These are phyloP conservation scores for Mythimna impura DNA, from an alignment of 2,888 invertebrate species.

Conservation along the genomic window DNA sequence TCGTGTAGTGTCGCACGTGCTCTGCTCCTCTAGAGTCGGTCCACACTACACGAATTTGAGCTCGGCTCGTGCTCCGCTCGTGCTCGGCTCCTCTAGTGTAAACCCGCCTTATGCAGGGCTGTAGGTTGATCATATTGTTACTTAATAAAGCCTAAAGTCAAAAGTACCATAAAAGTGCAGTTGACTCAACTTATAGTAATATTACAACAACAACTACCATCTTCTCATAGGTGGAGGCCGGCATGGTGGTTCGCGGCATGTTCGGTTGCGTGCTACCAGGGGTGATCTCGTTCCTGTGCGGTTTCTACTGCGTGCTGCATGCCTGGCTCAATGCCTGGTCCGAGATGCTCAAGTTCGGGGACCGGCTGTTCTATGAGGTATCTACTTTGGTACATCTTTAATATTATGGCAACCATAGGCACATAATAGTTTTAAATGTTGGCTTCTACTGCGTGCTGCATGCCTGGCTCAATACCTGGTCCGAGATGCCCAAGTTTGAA, in stretches of 20 bases:
- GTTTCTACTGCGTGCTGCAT: conserved; percentile 97
- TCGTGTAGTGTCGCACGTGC: too few relatives aligned
- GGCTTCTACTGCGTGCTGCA: conserved; percentile 97
- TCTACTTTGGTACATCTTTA: background rate
- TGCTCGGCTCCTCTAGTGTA: too few relatives aligned
- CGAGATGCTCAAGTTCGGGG: conserved; percentile 96
- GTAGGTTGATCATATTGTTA: background rate
- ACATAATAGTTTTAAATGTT: too few relatives aligned
- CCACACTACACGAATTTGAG: too few relatives aligned
- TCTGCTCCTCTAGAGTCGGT: too few relatives aligned
- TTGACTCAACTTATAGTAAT: background rate
- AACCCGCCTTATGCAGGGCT: too few relatives aligned
- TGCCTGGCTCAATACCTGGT: conserved; percentile 97
- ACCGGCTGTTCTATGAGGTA: conserved; percentile 92
- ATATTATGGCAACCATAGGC: too few relatives aligned
- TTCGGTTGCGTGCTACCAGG: conserved; percentile 94
- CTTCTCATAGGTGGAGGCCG: conserved; percentile 80
- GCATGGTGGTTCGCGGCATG: conserved; percentile 90
- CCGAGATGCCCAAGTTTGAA: conserved; percentile 96
- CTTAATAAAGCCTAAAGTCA: background rate
- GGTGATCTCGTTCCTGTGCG: conserved; percentile 92
- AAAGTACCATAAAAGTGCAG: background rate
- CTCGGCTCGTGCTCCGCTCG: too few relatives aligned
- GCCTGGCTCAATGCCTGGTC: conserved; percentile 97
- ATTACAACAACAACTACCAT: background rate